Base-by-base conservation (phyloP, 2,888 invertebrate genomes). In the Acleris laterana region DNA sequence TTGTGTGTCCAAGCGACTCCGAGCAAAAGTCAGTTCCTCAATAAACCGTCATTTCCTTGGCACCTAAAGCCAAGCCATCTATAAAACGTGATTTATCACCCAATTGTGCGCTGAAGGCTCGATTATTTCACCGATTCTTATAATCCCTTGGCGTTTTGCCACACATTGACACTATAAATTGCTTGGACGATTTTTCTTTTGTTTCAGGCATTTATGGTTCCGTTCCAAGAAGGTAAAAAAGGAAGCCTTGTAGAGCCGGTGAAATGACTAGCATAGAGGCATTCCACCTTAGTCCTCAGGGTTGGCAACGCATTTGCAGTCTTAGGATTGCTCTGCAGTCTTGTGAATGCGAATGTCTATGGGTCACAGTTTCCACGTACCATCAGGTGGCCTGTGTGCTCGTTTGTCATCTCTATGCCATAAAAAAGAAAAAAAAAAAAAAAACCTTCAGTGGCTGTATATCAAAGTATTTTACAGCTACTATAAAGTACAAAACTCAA, bases 121-220 rank as follows among this genome's bases (percentile, higher is more conserved):
- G 57, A 57, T 57, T 57, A 57, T 57, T 57, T 57, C 57, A 57
- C 46, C 57, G 25, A 46, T 57, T 57, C 46, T 17, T 25, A 57
- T 57, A 46, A 57, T 46, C 42, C 46, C 46, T 46, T 57, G 57
- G 57, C 57, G 22, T 46, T 57, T 57, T 57, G 57, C 57, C 57
- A 22, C n/a, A 25, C 46, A 57, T 57, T 57, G 46, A 25, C 46
- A 46, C 57, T 3, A 44, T 57, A 57, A 57, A 46, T 46, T 46
- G n/a, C 56, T 46, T 7, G 5, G 13, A 25, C 44, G 44, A 17
- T 46, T 57, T 57, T 57, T 25, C 42, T 56, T 57, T 46, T 57
- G 46, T 57, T 49, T 49, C 11, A 3, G 46, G 2, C 46, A 16
- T 46, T 46, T 46, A 9, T 4, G 16, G n/a, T 44, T 46, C 5